Percentiles rank a stretch among this genome's conserved stretches.
Evolutionary conservation across 2,888 invertebrate genomes (phyloP).

Genomic region (Harpagoxenus sublaevis): DNA sequence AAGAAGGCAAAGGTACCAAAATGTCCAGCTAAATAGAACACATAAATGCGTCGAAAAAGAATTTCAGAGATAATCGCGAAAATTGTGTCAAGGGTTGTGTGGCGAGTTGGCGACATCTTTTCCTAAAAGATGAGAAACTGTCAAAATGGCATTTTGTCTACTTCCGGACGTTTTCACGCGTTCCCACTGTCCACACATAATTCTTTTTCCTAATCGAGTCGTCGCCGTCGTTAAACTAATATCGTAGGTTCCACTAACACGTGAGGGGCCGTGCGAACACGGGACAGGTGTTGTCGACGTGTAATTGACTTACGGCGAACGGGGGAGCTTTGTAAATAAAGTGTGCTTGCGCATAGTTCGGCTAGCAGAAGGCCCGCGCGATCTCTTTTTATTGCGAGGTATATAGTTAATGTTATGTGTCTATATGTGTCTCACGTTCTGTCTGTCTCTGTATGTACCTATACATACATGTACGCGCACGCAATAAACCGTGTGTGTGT

Average conservation of each 20-base stretch:
- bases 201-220: constrained; percentile 47
- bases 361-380: constrained; percentile 63
- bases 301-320: constrained; percentile 10
- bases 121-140: neutral
- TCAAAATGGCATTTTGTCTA: constrained; percentile 29
- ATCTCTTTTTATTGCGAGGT: constrained; percentile 75
- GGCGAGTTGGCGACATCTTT: neutral
- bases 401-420: constrained; percentile 67
- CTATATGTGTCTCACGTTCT: constrained; percentile 75
- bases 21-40: neutral
- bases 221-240: constrained; percentile 41
- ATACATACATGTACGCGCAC: constrained; percentile 70
- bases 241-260: constrained; percentile 30
- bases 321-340: constrained; percentile 68
- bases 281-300: neutral
- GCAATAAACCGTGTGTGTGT: constrained; percentile 61
- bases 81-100: neutral
- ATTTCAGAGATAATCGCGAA: neutral
- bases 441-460: constrained; percentile 76
- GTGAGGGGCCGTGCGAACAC: constrained; percentile 11
- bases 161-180: constrained; percentile 24
- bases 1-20: neutral
- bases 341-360: constrained; percentile 60
- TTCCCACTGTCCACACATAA: constrained; percentile 25
- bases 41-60: neutral